These are phyloP conservation scores for Cataglyphis cursor DNA, from an alignment of 2,888 invertebrate genomes.

Conservation along the genomic window DNA sequence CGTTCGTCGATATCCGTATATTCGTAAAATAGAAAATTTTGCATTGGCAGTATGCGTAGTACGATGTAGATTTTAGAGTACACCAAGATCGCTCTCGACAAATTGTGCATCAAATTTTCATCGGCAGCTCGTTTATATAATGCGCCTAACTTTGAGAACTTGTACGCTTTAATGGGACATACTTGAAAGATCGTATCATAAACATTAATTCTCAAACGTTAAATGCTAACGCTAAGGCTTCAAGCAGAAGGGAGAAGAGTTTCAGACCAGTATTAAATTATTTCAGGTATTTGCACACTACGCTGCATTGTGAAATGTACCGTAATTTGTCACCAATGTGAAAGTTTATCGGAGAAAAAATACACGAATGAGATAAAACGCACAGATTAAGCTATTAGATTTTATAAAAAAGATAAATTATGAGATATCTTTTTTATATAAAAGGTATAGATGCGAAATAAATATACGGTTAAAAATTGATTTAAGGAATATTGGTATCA, in stretches of 20 bases:
- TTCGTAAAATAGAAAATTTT: conserved; percentile 41
- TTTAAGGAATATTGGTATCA: background rate
- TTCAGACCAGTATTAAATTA: conserved; percentile 43
- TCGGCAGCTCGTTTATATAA: conserved; percentile 55
- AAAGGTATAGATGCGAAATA: background rate
- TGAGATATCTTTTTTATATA: background rate
- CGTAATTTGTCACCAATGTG: background rate
- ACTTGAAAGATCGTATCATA: conserved; percentile 65
- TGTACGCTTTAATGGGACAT: conserved; percentile 38
- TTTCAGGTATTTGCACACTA: conserved; percentile 16
- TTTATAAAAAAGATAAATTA: background rate
- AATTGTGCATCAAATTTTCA: conserved; percentile 70
- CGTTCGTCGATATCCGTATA: conserved; percentile 51
- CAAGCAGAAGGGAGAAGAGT: conserved; percentile 6
- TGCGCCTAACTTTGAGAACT: conserved; percentile 11
- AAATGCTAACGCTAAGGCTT: conserved; percentile 24
- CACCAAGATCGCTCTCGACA: conserved; percentile 48
- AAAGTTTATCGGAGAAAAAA: background rate
- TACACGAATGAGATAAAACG: background rate
- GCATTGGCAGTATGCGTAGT: conserved; percentile 23
- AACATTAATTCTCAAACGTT: conserved; percentile 67
- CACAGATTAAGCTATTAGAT: background rate
- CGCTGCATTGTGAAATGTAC: background rate
- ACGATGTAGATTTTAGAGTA: conserved; percentile 27
- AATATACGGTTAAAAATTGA: background rate